Evolutionary conservation across 2,113 vertebrate species (phyloP).

Genomic region (Panthera tigris): DNA sequence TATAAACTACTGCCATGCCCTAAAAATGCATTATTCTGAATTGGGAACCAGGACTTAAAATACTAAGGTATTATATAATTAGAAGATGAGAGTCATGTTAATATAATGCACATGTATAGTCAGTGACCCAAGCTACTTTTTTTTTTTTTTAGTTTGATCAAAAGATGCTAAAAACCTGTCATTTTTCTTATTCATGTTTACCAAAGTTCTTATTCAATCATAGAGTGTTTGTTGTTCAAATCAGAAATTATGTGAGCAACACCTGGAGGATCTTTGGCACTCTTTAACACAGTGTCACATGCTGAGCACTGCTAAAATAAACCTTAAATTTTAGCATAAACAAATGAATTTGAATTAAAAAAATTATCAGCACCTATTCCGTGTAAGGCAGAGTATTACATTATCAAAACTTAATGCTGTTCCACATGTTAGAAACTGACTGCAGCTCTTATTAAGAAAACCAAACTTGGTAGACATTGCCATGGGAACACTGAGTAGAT

Average conservation of each 20-base stretch:
- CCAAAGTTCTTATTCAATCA: background rate
- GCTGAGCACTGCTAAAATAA: background rate
- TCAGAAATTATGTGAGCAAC: background rate
- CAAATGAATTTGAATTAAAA: background rate
- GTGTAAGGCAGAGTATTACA: background rate
- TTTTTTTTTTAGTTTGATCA: background rate
- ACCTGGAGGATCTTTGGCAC: background rate
- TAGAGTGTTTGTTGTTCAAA: background rate
- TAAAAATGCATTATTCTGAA: background rate
- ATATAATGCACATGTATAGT: background rate
- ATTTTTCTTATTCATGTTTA: background rate
- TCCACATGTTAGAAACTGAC: background rate
- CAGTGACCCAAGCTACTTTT: background rate
- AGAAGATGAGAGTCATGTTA: background rate
- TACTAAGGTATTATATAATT: background rate
- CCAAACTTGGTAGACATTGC: background rate
- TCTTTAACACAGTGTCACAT: background rate
- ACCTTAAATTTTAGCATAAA: background rate
- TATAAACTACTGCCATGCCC: background rate
- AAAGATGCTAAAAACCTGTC: background rate
- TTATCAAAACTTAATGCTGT: background rate
- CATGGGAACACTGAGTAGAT: background rate
- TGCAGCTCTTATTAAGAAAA: background rate
- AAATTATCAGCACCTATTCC: background rate
- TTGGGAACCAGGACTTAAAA: background rate